Evolutionary conservation across 1,140 invertebrate genomes (phyloP).

Genomic region (Panonychus citri): DNA sequence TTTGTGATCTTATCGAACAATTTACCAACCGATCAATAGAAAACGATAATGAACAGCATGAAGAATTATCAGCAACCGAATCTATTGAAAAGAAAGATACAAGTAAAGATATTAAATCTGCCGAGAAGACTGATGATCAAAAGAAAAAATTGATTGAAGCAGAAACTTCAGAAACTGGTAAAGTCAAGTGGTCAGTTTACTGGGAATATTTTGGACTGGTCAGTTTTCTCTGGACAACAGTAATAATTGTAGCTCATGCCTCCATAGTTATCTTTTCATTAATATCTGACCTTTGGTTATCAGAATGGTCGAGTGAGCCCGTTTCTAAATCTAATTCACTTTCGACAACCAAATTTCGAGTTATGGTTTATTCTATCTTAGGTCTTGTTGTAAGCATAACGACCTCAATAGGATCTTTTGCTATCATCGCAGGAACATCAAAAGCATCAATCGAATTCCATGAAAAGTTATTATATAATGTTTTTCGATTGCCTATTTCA

Average conservation of each 20-base stretch:
- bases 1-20: background rate
- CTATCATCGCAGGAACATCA: background rate
- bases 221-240: slow-evolving; percentile 7
- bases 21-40: background rate
- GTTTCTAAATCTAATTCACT: too few species aligned
- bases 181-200: slow-evolving; percentile 3
- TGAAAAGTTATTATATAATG: background rate
- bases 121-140: background rate
- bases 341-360: too few species aligned
- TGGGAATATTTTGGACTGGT: slow-evolving; percentile 4
- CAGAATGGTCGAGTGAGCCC: slow-evolving; percentile 28
- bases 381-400: too few species aligned
- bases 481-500: slow-evolving; percentile 32
- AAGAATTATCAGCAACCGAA: background rate
- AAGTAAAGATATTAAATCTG: background rate
- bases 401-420: background rate
- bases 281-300: slow-evolving; percentile 76
- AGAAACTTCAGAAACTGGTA: slow-evolving; percentile 5
- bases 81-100: background rate
- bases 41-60: background rate
- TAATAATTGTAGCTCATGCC: slow-evolving; percentile 13
- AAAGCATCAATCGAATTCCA: background rate
- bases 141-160: slow-evolving; percentile 30
- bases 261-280: slow-evolving; percentile 39
- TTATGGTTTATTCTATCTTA: too few species aligned